These are phyloP conservation scores for Brachionus rotundiformis DNA, from an alignment of 1,140 invertebrate genomes.

Conservation along the genomic window DNA sequence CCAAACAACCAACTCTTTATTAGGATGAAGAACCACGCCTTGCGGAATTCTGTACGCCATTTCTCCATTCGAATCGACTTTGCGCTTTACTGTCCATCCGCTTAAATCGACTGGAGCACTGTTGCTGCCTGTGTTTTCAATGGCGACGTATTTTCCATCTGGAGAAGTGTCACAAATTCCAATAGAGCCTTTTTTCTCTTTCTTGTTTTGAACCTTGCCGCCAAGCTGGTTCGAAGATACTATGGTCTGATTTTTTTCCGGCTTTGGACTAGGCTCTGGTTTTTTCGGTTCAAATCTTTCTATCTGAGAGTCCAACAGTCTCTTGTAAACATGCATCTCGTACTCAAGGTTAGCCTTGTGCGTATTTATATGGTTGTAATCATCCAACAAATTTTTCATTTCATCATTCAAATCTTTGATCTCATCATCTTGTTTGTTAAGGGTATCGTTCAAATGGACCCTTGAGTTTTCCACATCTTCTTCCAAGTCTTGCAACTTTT, in stretches of 20 bases:
- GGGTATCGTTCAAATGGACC: not conserved
- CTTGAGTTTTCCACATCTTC: not conserved
- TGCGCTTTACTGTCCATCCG: conserved; percentile 16
- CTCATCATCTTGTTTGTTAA: conserved; percentile 35
- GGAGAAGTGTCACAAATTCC: conserved; percentile 44
- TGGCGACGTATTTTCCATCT: conserved; percentile 31
- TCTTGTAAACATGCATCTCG: conserved; percentile 44
- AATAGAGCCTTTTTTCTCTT: conserved; percentile 39
- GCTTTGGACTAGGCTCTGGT: not conserved
- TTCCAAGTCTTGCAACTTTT: not conserved
- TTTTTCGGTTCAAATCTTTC: not conserved
- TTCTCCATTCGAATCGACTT: conserved; percentile 24
- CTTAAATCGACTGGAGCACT: not conserved
- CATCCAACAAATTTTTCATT: not conserved
- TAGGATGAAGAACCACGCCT: not conserved
- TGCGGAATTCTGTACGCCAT: conserved; percentile 4
- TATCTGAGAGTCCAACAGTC: conserved; percentile 32
- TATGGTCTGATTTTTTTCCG: not conserved
- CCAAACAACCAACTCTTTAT: conserved; percentile 28
- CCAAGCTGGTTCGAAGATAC: conserved; percentile 28
- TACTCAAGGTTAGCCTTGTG: conserved; percentile 18
- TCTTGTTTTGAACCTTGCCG: conserved; percentile 50
- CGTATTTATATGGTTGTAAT: conserved; percentile 2
- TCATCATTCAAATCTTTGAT: conserved; percentile 29
- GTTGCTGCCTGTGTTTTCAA: conserved; percentile 11